Percentiles rank a stretch among this genome's conserved stretches.
These are phyloP conservation scores for Streblospio benedicti DNA, from an alignment of 1,140 invertebrate species.

Conservation along the genomic window DNA sequence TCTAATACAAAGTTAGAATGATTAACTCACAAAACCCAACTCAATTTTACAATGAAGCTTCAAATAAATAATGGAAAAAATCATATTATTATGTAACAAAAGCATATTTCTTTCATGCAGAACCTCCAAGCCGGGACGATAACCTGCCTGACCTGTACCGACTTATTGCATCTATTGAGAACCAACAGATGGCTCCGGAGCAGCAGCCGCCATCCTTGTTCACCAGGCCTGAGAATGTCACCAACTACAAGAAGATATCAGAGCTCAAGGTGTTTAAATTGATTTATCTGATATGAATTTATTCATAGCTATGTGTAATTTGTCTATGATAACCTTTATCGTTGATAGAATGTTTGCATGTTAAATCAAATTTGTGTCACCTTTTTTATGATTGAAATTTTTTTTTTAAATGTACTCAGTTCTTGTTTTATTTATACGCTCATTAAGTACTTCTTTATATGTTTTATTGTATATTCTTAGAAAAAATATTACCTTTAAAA, in stretches of 20 bases:
- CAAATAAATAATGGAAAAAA: not conserved
- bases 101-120: conserved; percentile 15
- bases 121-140: conserved; percentile 23
- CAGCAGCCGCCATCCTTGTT: conserved; percentile 36
- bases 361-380: too few species aligned
- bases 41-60: not conserved
- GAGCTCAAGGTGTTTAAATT: conserved; percentile 22
- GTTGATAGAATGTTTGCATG: too few species aligned
- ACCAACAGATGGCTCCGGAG: conserved; percentile 28
- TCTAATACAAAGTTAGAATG: not conserved
- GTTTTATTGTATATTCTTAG: too few species aligned
- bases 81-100: not conserved
- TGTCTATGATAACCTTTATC: too few species aligned
- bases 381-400: too few species aligned
- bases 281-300: too few species aligned
- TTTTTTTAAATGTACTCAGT: too few species aligned
- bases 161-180: conserved; percentile 32
- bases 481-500: too few species aligned
- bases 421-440: too few species aligned
- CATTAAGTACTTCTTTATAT: too few species aligned
- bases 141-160: conserved; percentile 34
- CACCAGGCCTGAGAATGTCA: conserved; percentile 33
- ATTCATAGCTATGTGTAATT: too few species aligned
- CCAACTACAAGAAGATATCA: conserved; percentile 35
- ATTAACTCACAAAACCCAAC: not conserved